Evolutionary conservation across 2,888 invertebrate genomes (phyloP), one percentile per base, ranked within the genome.

Genomic region (Cremastobaeus sp.): DNA sequence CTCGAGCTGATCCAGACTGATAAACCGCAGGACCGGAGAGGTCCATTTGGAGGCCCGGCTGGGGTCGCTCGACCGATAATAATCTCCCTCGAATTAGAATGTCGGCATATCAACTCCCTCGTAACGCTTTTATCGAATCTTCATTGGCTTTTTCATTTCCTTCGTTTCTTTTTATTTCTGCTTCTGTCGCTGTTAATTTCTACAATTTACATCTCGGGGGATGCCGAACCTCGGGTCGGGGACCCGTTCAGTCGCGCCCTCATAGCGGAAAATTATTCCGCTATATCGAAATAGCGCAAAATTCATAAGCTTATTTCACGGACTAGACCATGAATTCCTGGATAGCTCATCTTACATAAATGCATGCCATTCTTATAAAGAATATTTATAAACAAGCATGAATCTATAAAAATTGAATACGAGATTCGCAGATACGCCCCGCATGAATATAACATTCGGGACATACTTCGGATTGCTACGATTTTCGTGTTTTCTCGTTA

Each of bases 1-100:
- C 25, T 17, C 11, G 9, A 37, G 14, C 43, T n/a, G 34, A 50
- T 57, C 66, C 34, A 41, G 39, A 55, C 55, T 55, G 65, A 65
- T 65, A 65, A 55, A 18, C 32, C 18, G 37, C 54, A 41, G 4
- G 25, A 14, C 32, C 9, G 15, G 15, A 30, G 18, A 32, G 64
- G 20, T 15, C 52, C 62, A 21, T 50, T 41, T 34, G 18, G 14
- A 17, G 11, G 8, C 8, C 14, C 3, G 1, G 4, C n/a, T 3
- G 34, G 15, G 37, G 15, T 32, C 39, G 47, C 15, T 9, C 14
- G n/a, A 20, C 30, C 37, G 50, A 62, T 62, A 43, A 20, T 14
- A 5, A 62, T 64, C 64, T 11, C 39, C n/a, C 25, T 8, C 0
- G 25, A 52, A 45, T 52, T 43, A 28, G 18, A 28, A 52, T 48